Evolutionary conservation across 2,797 vertebrate species (phyloP).

Genomic region (Hydrocynus forskahlii): DNA sequence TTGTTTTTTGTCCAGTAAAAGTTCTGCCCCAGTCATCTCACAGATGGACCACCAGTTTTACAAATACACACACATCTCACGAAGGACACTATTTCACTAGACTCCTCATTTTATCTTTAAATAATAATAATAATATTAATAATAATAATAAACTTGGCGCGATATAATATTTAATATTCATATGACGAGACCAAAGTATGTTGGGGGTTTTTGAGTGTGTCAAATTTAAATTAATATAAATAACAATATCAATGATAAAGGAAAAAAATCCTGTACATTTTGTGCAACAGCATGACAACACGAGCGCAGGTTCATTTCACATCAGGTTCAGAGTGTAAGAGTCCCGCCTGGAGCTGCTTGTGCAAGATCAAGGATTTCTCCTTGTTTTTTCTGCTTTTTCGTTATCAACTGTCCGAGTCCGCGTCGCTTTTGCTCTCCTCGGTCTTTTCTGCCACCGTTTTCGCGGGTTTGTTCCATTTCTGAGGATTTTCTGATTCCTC

Average conservation of each 20-base stretch:
- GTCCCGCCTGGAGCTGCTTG: constrained; percentile 70
- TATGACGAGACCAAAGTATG: constrained; percentile 48
- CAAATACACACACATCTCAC: not conserved
- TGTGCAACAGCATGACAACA: constrained; percentile 86
- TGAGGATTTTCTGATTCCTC: constrained; percentile 94
- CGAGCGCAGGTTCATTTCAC: constrained; percentile 67
- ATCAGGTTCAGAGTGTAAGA: constrained; percentile 81
- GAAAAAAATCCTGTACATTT: constrained; percentile 77
- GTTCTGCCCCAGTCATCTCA: not conserved
- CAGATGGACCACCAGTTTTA: not conserved
- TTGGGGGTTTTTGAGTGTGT: constrained; percentile 38
- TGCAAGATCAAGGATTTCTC: constrained; percentile 70
- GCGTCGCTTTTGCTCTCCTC: constrained; percentile 90
- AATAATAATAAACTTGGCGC: constrained; percentile 23
- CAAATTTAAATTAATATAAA: constrained; percentile 83
- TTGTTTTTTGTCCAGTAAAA: not conserved
- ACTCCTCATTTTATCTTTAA: not conserved
- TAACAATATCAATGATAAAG: constrained; percentile 74
- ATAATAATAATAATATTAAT: constrained; percentile 33
- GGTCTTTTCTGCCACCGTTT: constrained; percentile 84
- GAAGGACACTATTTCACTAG: constrained; percentile 9
- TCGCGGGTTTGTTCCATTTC: constrained; percentile 91
- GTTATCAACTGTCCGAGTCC: constrained; percentile 95
- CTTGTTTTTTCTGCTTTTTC: constrained; percentile 62
- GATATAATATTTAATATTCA: constrained; percentile 52